A percentile compares a stretch with the other conserved stretches of the same genome.
phyloP scores from a whole-genome alignment of 1,140 invertebrate genomes.

The Heliconius hermathena region DNA sequence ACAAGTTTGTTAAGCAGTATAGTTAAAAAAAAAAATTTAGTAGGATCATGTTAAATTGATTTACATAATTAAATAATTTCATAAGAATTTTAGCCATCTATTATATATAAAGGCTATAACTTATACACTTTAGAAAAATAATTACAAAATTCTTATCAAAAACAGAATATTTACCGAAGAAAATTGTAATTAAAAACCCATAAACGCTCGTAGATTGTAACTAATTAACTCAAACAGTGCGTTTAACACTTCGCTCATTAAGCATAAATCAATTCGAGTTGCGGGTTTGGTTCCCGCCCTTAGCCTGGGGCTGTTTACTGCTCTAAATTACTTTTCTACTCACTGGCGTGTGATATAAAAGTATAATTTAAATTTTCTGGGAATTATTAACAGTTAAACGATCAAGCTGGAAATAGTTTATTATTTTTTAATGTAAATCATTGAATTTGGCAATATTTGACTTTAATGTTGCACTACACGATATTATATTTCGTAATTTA shows the following conservation, averaged over 20 bases:
- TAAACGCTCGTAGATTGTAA: slow-evolving; percentile 44
- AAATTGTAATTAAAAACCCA: slow-evolving; percentile 52
- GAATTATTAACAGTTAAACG: slow-evolving; percentile 40
- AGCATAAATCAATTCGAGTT: slow-evolving; percentile 67
- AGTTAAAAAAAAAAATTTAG: background rate
- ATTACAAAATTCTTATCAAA: slow-evolving; percentile 14
- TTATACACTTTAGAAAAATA: background rate
- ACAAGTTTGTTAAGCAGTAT: background rate
- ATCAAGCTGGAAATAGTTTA: slow-evolving; percentile 11
- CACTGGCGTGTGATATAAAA: slow-evolving; percentile 24
- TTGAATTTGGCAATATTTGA: background rate
- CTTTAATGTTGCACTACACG: background rate
- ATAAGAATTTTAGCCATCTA: background rate
- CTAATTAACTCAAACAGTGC: slow-evolving; percentile 50
- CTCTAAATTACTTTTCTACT: slow-evolving; percentile 46
- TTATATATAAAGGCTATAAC: background rate
- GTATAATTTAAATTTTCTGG: slow-evolving; percentile 31
- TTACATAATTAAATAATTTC: background rate
- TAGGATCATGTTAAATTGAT: background rate
- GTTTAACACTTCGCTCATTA: slow-evolving; percentile 67
- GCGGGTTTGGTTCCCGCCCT: slow-evolving; percentile 38
- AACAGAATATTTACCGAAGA: slow-evolving; percentile 26
- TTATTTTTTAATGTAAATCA: slow-evolving; percentile 9
- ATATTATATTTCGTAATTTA: background rate
- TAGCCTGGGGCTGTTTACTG: slow-evolving; percentile 49